Conservation (phyloP, 1,140 invertebrate species). For the Drosophila tristis region DNA sequence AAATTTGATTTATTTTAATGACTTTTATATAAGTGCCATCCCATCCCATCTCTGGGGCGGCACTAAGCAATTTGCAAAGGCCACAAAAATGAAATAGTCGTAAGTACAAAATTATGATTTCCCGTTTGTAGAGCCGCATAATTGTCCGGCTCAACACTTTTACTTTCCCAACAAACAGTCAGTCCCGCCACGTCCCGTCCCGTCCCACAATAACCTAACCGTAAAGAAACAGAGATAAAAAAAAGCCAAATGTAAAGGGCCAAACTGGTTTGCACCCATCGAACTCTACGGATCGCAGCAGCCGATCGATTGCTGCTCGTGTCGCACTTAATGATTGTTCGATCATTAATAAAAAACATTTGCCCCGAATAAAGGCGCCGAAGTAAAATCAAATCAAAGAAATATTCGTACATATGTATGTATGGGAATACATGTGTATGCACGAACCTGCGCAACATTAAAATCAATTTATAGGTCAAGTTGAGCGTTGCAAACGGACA, state of each 20-base stretch:
- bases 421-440: background rate
- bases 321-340: slow-evolving; percentile 67
- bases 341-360: slow-evolving; percentile 55
- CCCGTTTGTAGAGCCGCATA: slow-evolving; percentile 60
- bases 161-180: slow-evolving; percentile 57
- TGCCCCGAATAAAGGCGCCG: slow-evolving; percentile 46
- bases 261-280: slow-evolving; percentile 57
- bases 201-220: background rate
- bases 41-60: slow-evolving; percentile 21
- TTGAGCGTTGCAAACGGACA: slow-evolving; percentile 55
- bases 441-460: slow-evolving; percentile 75
- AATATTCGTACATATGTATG: background rate
- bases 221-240: slow-evolving; percentile 28
- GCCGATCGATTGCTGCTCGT: slow-evolving; percentile 48
- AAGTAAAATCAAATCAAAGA: slow-evolving; percentile 44
- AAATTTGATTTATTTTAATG: slow-evolving; percentile 77
- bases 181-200: background rate
- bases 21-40: slow-evolving; percentile 69
- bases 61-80: slow-evolving; percentile 63
- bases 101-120: slow-evolving; percentile 58
- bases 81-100: slow-evolving; percentile 13
- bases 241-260: slow-evolving; percentile 45
- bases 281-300: background rate
- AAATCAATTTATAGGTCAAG: slow-evolving; percentile 83
- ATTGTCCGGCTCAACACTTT: slow-evolving; percentile 74